Conservation (phyloP, 1,140 invertebrate genomes). For the Drosophila erecta region DNA sequence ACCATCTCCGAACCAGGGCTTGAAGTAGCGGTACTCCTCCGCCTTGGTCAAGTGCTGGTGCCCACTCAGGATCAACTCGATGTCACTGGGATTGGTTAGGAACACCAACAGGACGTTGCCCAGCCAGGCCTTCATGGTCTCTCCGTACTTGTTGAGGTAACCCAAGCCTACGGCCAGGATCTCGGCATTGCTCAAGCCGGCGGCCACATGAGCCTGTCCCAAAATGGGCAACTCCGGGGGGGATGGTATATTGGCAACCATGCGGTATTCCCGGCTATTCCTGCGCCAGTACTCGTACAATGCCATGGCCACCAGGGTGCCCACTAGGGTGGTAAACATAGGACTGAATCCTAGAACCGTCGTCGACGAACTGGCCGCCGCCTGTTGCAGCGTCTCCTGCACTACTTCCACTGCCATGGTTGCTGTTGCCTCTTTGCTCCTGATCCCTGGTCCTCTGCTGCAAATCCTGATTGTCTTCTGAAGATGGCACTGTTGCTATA, state of each 20-base stretch:
- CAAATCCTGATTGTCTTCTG: conserved; percentile 16
- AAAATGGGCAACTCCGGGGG: conserved; percentile 86
- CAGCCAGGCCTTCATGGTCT: conserved; percentile 87
- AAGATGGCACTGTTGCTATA: conserved; percentile 32
- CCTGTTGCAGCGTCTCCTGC: conserved; percentile 66
- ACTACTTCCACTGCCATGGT: conserved; percentile 75
- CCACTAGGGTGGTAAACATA: conserved; percentile 65
- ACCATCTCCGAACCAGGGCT: conserved; percentile 95
- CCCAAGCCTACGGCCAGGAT: conserved; percentile 84
- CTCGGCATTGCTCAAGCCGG: conserved; percentile 86
- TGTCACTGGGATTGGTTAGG: conserved; percentile 88
- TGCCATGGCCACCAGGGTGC: conserved; percentile 53
- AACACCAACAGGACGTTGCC: conserved; percentile 88
- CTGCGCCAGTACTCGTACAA: conserved; percentile 77
- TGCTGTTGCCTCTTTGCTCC: conserved; percentile 4
- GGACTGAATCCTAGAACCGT: conserved; percentile 48
- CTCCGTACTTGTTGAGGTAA: conserved; percentile 86
- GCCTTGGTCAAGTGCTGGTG: conserved; percentile 93
- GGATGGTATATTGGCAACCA: conserved; percentile 86
- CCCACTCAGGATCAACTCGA: conserved; percentile 89
- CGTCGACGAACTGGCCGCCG: conserved; percentile 17
- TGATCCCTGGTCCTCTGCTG: conserved; percentile 9
- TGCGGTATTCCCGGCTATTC: conserved; percentile 67
- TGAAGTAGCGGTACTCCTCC: conserved; percentile 92
- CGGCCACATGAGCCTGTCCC: conserved; percentile 86